Evolutionary conservation across 2,113 vertebrate species (phyloP), one percentile per base, ranked within the genome.

Genomic region (Ahaetulla prasina): DNA sequence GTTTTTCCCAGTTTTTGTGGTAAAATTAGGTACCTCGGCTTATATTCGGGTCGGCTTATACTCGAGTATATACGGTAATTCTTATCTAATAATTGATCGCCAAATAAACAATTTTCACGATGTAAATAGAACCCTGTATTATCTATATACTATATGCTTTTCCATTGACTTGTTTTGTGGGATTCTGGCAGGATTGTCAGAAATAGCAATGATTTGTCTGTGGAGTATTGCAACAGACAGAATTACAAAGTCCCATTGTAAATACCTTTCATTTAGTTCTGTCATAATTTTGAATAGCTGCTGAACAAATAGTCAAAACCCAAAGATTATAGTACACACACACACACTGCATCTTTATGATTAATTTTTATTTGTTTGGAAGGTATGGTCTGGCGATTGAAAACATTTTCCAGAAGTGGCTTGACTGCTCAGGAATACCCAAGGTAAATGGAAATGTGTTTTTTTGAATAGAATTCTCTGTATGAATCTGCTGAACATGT

Each of bases 391-490:
- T 99, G 94, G 98, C 98, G 93, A 97, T 99, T 86, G 95, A 97
- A 97, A 97, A 95, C 95, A 98, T 99, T 97, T 98, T 98, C 95
- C 95, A 97, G 94, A 97, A 98, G 90, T 99, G 99, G 99, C 98
- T 99, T 55, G 98, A 99, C 97, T 97, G 96, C 96, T 97, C 98
- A 0, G 98, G 98, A 96, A 98, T 99, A 96, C 98, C 99, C 92
- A 96, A 98, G 99, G 99, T 99, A 97, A 97, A 89, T 93, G 85
- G 8, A 89, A 89, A 91, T 87, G 80, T 25, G 23, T 88, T 0
- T 85, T 85, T 94, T 47, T 27, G 25, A 85, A 11, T 93, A 95
- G n/a, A 6, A 94, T 94, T 16, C 92, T 39, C 9, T 90, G 22
- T 74, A 49, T 93, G 94, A 88, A 22, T 90, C 92, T 95, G 94